Conservation (phyloP, 53 echinoderm and acorn worm genomes). For the Paracentrotus lividus region DNA sequence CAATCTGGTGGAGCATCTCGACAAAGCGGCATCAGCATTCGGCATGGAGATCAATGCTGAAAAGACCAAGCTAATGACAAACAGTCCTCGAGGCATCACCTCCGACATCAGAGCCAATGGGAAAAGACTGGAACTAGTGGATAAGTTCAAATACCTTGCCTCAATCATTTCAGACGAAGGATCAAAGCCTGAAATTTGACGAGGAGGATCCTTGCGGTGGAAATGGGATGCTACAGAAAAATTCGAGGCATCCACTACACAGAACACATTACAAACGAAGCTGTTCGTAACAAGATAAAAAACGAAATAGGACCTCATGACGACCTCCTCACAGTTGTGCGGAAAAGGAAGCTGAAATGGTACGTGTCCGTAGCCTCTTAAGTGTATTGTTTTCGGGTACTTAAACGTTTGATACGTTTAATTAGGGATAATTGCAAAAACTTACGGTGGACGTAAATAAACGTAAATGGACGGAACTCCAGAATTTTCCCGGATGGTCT, state of each 20-base stretch:
- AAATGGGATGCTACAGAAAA: neutral
- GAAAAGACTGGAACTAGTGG: neutral
- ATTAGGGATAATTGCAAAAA: too few relatives aligned
- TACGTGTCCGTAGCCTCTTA: neutral
- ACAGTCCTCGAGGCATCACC: neutral
- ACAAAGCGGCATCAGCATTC: neutral
- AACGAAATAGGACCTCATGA: neutral
- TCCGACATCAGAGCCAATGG: neutral
- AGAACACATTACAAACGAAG: neutral
- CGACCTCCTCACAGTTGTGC: neutral
- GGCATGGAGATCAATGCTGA: constrained; percentile 11
- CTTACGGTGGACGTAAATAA: too few relatives aligned
- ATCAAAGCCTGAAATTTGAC: neutral
- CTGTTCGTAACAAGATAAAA: neutral
- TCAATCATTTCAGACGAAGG: neutral
- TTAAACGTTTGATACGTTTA: too few relatives aligned
- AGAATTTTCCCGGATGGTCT: too few relatives aligned
- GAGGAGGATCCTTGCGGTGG: neutral
- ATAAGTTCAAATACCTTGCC: too few relatives aligned
- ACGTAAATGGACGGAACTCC: too few relatives aligned
- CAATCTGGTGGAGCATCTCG: neutral
- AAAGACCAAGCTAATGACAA: neutral
- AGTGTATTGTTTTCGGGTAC: too few relatives aligned
- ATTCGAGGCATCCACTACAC: neutral
- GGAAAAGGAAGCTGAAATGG: neutral